A percentile compares a stretch with the other conserved stretches of the same genome.
Evolutionary conservation across 2,113 vertebrate species (phyloP).

Genomic region (Erythrolamprus reginae): DNA sequence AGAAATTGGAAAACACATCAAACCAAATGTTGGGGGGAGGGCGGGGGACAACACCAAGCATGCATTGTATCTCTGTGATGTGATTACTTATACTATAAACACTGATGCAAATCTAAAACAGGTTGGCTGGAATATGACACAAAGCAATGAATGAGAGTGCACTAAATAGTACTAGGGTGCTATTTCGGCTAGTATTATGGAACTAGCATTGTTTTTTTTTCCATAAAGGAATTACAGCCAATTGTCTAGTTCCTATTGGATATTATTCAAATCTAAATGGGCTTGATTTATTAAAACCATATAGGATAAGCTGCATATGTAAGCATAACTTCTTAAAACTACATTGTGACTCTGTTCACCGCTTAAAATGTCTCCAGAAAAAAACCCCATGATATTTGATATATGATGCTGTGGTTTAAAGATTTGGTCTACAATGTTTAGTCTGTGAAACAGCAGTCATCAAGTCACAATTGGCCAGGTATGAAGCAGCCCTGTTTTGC

Average conservation of each 20-base stretch:
- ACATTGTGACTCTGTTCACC: background rate
- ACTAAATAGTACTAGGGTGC: background rate
- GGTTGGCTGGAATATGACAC: constrained; percentile 63
- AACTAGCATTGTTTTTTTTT: background rate
- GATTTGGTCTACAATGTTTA: background rate
- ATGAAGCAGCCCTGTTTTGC: background rate
- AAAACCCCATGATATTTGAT: background rate
- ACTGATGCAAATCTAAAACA: constrained; percentile 72
- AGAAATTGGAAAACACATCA: constrained; percentile 70
- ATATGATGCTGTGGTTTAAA: background rate
- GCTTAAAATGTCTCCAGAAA: background rate
- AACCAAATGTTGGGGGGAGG: constrained; percentile 64
- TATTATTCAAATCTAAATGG: background rate
- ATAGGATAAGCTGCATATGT: background rate
- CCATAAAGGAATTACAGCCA: background rate
- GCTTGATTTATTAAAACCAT: background rate
- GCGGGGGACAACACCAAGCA: constrained; percentile 56
- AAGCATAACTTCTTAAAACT: background rate
- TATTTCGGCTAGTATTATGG: background rate
- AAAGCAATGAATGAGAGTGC: constrained; percentile 17
- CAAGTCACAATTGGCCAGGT: background rate
- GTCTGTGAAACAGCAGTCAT: background rate
- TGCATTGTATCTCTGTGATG: constrained; percentile 67
- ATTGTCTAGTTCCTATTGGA: background rate
- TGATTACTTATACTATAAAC: constrained; percentile 71